Evolutionary conservation across 2,113 vertebrate genomes (phyloP), one percentile per base, ranked within the genome.

Genomic region (Cyrtonyx montezumae): DNA sequence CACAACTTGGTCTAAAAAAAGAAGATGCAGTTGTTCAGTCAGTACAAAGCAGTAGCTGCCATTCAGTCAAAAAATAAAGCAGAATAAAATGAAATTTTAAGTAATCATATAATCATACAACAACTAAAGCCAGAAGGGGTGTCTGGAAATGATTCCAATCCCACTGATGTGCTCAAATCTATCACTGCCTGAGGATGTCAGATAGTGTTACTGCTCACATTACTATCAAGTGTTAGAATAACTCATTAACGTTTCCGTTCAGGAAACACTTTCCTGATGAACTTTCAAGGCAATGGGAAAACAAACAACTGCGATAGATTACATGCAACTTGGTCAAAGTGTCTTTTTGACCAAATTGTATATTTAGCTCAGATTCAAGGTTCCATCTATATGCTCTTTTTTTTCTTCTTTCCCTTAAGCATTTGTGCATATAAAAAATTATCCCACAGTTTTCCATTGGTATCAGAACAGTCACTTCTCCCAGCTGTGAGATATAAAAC

Each of bases 391-490:
- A 34, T 9, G 43, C n/a, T 4, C 21, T 18, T 42, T 65, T 77
- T 28, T 28, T 53, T 28, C 23, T 81, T 83, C 25, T 36, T 34
- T 25, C 23, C 36, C 37, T 63, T 36, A 71, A 69, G 42, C 79
- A 84, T 70, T 88, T 96, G 69, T 75, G 48, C 62, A 69, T 68
- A 62, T 61, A 88, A 68, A 71, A 82, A 80, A 67, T 61, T 87
- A 91, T 88, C 70, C 69, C 93, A 87, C 78, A 81, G 8, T 73
- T 93, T 96, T 71, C 87, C 90, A 77, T 3, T n/a, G 70, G 22
- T 9, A 48, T 88, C 70, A 81, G 92, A 84, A 88, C 70, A 91
- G 85, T 85, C 28, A 4, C 5, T 2, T 87, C 80, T 46, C n/a
- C 19, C 68, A n/a, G 65, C 49, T 94, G 1, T 16, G 36, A 34